Base-by-base conservation (phyloP, 2,888 invertebrate species). In the Byasa hedistus region DNA sequence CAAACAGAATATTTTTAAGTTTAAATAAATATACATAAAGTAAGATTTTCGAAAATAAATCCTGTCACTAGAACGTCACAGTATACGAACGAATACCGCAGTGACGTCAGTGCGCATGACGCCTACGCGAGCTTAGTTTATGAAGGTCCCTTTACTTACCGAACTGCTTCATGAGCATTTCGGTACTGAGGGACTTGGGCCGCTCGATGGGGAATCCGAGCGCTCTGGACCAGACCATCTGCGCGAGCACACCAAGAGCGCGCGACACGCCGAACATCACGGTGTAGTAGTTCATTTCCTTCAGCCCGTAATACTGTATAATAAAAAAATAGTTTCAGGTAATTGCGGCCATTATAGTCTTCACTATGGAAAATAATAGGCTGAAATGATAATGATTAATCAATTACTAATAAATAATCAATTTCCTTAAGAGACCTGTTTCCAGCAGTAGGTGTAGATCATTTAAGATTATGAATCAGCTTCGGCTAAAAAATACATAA, bases 271-370 rank as follows among this genome's bases (percentile, higher is more conserved):
- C 98, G 87, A 98, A 98, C 86, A 98, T 93, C 44, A 98, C 98
- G 23, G 98, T 98, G 94, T 98, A 98, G 93, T 96, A 98, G 91
- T 95, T 96, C 96, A 97, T 97, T 92, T 98, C 97, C 79, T 94
- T 96, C 92, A 98, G 93, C 68, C 97, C 97, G 85, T 96, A 97
- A 94, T 97, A 96, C 96, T 96, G 93, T 0, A 48, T 22, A 51
- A 22, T 15, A 61, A 65, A 3, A 22, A 54, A 54, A 7, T 12
- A 52, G 10, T 52, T 52, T 7, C 22, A 51, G 2, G 5, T 36
- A 19, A 48, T 48, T 48, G n/a, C n/a, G 19, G 8, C 1, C n/a
- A n/a, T n/a, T 48, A 3, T 19, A 39, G 2, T 2, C 12, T 2
- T 12, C 2, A 15, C 39, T 39, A 1, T 39, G 15, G 48, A n/a